Base-by-base conservation (phyloP, 2,113 vertebrate genomes). In the Sialia sialis region DNA sequence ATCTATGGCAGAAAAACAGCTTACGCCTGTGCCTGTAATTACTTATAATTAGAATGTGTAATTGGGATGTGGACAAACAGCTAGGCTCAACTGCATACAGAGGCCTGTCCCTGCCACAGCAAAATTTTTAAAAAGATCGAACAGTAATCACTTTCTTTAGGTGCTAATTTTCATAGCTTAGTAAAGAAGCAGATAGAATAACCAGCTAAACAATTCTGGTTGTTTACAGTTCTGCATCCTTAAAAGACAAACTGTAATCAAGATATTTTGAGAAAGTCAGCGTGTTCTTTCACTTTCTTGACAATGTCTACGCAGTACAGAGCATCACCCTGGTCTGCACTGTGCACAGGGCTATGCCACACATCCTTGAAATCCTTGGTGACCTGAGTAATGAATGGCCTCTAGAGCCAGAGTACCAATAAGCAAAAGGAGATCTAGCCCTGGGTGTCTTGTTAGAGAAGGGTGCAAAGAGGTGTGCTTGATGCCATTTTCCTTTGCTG, bases 31-130 rank as follows among this genome's bases (percentile, higher is more conserved):
- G 29, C 70, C 86, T 91, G 54, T 70, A 85, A 91, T 94, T 82
- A 77, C 54, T 89, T 93, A 83, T 78, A 90, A 95, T 95, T 94
- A 94, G 72, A 75, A 78, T 8, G 4, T 44, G 87, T 83, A 90
- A 93, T 93, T 56, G 59, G 66, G 39, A 72, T n/a, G 4, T 74
- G 93, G 80, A 91, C 76, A 89, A 95, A 90, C 49, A 91, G 29
- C 34, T 20, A 30, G 52, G 44, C 59, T 69, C n/a, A 85, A 92
- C 94, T 44, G 49, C 70, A 70, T 80, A 68, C 51, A 72, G 43
- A 94, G 46, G 29, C 58, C 59, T 94, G 66, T 87, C 56, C 36
- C 60, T 85, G 43, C 4, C 1, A 81, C 10, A 18, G 15, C 15
- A 94, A 74, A 79, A 69, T 79, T 83, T 92, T 73, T 59, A 60